These are phyloP conservation scores for Ovibos moschatus DNA, from an alignment of 2,113 vertebrate genomes.

Conservation along the genomic window DNA sequence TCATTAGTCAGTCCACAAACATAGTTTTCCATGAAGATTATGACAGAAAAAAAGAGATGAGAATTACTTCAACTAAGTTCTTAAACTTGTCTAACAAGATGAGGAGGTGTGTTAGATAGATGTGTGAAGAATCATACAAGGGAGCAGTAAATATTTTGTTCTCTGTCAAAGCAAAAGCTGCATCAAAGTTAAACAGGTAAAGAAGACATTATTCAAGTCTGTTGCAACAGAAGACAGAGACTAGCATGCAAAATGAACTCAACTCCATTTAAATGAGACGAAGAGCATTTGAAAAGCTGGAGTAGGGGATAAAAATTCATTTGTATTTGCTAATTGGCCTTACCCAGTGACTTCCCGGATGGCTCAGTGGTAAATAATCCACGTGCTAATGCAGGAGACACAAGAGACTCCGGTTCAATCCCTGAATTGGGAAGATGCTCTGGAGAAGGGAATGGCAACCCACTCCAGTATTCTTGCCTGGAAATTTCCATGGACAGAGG, in stretches of 20 bases:
- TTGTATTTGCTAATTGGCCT: not conserved
- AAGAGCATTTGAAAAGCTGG: not conserved
- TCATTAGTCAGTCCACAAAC: not conserved
- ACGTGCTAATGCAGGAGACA: not conserved
- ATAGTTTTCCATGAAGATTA: not conserved
- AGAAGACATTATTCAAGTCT: not conserved
- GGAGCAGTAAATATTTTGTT: not conserved
- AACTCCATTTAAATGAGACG: too few relatives aligned
- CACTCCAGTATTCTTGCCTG: not conserved
- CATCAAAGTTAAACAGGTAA: not conserved
- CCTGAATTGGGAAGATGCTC: not conserved
- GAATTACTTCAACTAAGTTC: not conserved
- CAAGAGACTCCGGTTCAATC: rapidly evolving
- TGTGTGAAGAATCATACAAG: not conserved
- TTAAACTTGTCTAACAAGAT: not conserved
- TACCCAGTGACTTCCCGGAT: not conserved
- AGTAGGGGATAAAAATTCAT: not conserved
- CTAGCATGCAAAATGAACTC: not conserved
- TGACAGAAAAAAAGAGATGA: not conserved
- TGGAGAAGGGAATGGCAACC: not conserved
- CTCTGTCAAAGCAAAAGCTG: not conserved
- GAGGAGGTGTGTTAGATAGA: not conserved
- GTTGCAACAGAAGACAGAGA: not conserved
- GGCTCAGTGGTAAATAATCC: not conserved
- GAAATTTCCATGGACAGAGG: not conserved